These are phyloP conservation scores for Rhingia campestris DNA, from an alignment of 2,888 invertebrate genomes.

Conservation along the genomic window DNA sequence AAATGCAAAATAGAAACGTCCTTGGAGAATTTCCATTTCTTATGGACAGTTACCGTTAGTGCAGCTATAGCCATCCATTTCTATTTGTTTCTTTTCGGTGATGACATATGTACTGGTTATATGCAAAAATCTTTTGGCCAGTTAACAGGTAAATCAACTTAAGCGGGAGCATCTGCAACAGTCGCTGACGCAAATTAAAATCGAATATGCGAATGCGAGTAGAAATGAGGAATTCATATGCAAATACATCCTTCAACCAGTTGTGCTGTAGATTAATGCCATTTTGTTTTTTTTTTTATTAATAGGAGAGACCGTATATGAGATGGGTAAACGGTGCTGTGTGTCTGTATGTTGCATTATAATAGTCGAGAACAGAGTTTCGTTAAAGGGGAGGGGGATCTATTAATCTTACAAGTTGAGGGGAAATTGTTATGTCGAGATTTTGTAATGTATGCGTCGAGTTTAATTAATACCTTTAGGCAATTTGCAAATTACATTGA, in stretches of 20 bases:
- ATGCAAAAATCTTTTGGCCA: constrained; percentile 51
- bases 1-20: constrained; percentile 3
- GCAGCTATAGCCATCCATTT: not conserved
- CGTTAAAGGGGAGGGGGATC: not conserved
- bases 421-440: constrained; percentile 11
- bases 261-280: constrained; percentile 47
- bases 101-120: constrained; percentile 26
- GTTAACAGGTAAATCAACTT: constrained; percentile 73
- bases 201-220: constrained; percentile 25
- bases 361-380: constrained; percentile 21
- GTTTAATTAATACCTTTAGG: constrained; percentile 41
- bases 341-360: not conserved
- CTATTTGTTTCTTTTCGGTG: constrained; percentile 10
- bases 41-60: not conserved
- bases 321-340: not conserved
- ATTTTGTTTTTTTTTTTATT: constrained; percentile 20
- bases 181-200: constrained; percentile 67
- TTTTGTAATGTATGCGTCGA: constrained; percentile 11
- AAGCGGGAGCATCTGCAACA: constrained; percentile 57
- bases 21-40: constrained; percentile 1
- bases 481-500: constrained; percentile 19
- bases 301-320: constrained; percentile 14
- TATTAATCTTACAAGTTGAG: constrained; percentile 5
- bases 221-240: constrained; percentile 53
- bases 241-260: constrained; percentile 74